Conservation (phyloP, 2,797 vertebrate species). For the Epinephelus coioides region DNA sequence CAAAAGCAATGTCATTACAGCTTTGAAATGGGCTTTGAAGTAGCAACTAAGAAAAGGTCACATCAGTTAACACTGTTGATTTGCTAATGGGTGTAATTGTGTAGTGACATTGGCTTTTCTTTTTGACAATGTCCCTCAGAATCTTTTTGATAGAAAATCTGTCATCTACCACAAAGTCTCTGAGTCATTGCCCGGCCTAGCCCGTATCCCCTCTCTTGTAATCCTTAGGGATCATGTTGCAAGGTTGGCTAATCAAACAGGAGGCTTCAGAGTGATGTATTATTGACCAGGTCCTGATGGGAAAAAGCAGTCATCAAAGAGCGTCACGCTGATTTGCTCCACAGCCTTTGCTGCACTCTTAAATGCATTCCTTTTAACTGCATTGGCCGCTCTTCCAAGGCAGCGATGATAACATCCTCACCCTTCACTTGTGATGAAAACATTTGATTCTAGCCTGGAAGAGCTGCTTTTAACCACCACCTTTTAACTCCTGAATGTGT, state of each 20-base stretch:
- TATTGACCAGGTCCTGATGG: constrained; percentile 71
- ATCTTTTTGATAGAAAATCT: constrained; percentile 30
- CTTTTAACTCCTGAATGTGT: constrained; percentile 22
- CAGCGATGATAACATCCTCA: constrained; percentile 40
- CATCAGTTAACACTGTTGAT: constrained; percentile 38
- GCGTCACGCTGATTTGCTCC: constrained; percentile 55
- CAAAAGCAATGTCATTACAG: constrained; percentile 57
- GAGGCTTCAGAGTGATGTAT: constrained; percentile 66
- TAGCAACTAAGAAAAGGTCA: constrained; percentile 40
- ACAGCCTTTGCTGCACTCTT: constrained; percentile 40
- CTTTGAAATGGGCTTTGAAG: constrained; percentile 42
- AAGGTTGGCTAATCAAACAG: constrained; percentile 66
- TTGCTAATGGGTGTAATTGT: constrained; percentile 42
- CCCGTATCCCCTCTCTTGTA: constrained; percentile 26
- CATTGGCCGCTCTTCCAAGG: constrained; percentile 37
- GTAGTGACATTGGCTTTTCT: background rate
- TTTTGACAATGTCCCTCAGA: background rate
- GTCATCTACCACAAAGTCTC: constrained; percentile 25
- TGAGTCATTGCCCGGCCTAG: constrained; percentile 29
- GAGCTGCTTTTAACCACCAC: constrained; percentile 18
- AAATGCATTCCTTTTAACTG: constrained; percentile 65
- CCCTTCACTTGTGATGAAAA: constrained; percentile 28
- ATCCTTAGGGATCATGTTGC: constrained; percentile 62
- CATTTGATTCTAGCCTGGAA: constrained; percentile 26
- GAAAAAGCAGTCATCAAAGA: constrained; percentile 61